These are phyloP conservation scores for Petrolisthes manimaculis DNA, from an alignment of 2,888 invertebrate genomes.

Conservation along the genomic window DNA sequence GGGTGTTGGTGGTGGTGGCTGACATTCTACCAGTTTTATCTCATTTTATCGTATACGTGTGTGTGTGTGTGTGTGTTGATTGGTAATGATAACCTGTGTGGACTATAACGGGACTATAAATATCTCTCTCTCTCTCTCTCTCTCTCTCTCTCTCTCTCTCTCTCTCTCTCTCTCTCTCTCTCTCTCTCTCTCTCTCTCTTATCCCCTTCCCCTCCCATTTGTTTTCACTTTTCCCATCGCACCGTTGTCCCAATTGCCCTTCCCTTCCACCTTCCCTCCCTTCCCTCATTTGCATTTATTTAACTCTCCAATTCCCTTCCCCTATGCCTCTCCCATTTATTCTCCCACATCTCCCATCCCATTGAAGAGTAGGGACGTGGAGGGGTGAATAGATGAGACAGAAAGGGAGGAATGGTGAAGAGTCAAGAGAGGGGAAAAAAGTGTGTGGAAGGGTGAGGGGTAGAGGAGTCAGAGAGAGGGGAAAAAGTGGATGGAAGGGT, in stretches of 20 bases:
- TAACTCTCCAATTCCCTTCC: not conserved
- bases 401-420: too few species aligned
- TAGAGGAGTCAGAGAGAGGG: too few species aligned
- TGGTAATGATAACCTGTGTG: too few species aligned
- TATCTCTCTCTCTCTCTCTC: too few species aligned
- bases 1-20: too few species aligned
- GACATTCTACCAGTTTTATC: too few species aligned
- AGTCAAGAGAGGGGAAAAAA: too few species aligned
- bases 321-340: not conserved
- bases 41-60: not conserved
- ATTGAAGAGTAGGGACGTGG: too few species aligned
- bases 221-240: not conserved
- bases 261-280: not conserved
- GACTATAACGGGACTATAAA: too few species aligned
- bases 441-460: too few species aligned
- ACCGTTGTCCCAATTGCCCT: not conserved
- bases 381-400: too few species aligned
- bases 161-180: conserved; percentile 26
- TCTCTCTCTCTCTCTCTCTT: not conserved
- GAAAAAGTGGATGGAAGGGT: not conserved
- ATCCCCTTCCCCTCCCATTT: not conserved
- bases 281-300: not conserved
- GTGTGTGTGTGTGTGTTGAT: not conserved
- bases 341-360: not conserved
- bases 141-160: not conserved